A percentile compares a stretch with the other conserved stretches of the same genome.
phyloP scores from a whole-genome alignment of 2,888 invertebrate genomes.

The Zaprionus bogoriensis region DNA sequence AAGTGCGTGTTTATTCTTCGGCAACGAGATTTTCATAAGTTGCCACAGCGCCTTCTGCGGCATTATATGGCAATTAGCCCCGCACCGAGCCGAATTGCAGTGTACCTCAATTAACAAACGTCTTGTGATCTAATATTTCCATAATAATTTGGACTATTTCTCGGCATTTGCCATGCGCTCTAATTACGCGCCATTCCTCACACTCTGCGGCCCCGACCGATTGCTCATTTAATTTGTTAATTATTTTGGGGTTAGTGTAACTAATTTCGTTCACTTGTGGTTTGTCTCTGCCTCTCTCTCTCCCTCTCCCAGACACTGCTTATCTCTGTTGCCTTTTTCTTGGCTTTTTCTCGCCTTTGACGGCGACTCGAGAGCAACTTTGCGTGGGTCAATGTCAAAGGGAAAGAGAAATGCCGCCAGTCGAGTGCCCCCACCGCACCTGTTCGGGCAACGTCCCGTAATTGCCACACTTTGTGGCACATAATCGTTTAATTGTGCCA shows the following conservation, averaged over 20 bases:
- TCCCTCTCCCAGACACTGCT: too few relatives aligned
- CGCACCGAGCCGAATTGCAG: background rate
- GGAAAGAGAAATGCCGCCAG: too few relatives aligned
- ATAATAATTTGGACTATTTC: constrained; percentile 16
- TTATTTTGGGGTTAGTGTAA: constrained; percentile 67
- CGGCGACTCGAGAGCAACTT: constrained; percentile 36
- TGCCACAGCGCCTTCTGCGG: constrained; percentile 13
- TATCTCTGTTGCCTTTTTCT: too few relatives aligned
- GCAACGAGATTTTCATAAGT: constrained; percentile 74
- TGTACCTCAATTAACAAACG: constrained; percentile 69
- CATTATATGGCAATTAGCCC: constrained; percentile 66
- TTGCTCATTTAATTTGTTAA: constrained; percentile 72
- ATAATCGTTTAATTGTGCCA: constrained; percentile 75
- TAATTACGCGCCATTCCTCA: constrained; percentile 39
- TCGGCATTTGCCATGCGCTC: constrained; percentile 45
- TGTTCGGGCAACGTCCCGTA: constrained; percentile 31
- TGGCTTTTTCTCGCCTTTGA: background rate
- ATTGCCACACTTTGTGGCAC: constrained; percentile 74
- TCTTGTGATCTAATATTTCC: constrained; percentile 15
- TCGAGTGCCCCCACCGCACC: constrained; percentile 37
- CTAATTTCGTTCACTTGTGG: constrained; percentile 76
- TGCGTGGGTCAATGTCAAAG: constrained; percentile 67
- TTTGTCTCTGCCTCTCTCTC: constrained; percentile 18
- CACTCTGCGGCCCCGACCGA: constrained; percentile 24
- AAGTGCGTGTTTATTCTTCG: constrained; percentile 62